phyloP scores from a whole-genome alignment of 92 coral and sea anemone species.

The Chrysogorgia sp. region DNA sequence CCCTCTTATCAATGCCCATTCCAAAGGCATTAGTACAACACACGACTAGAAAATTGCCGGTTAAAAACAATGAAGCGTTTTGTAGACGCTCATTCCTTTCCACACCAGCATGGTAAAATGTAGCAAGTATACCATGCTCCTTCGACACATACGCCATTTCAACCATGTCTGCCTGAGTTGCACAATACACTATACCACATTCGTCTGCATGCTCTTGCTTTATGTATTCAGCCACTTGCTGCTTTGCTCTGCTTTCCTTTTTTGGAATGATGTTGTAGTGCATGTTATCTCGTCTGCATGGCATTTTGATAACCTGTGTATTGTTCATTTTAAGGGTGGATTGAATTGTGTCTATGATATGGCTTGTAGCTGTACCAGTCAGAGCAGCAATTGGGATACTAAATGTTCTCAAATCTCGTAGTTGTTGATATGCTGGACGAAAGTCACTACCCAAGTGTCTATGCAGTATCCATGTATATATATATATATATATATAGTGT shows the following conservation, averaged over 20 bases:
- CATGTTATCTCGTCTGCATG: constrained; percentile 23
- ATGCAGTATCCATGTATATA: no score
- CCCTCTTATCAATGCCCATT: constrained; percentile 36
- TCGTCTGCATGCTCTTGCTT: neutral
- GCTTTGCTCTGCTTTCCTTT: constrained; percentile 20
- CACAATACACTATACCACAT: constrained; percentile 49
- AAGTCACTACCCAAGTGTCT: constrained; percentile 49
- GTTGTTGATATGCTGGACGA: constrained; percentile 42
- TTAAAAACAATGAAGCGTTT: constrained; percentile 33
- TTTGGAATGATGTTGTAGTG: constrained; percentile 9
- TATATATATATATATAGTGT: no score
- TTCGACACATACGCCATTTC: constrained; percentile 33
- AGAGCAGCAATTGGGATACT: constrained; percentile 30
- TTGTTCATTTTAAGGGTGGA: constrained; percentile 12
- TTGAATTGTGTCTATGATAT: neutral
- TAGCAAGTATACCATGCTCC: constrained; percentile 22
- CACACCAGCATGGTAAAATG: constrained; percentile 38
- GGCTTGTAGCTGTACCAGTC: constrained; percentile 32
- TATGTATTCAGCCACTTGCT: constrained; percentile 12
- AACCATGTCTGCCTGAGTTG: constrained; percentile 38
- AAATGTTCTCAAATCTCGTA: constrained; percentile 9
- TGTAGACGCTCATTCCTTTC: constrained; percentile 8
- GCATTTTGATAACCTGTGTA: constrained; percentile 13
- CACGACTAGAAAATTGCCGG: constrained; percentile 11
- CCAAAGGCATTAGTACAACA: constrained; percentile 50